Evolutionary conservation across 2,113 vertebrate species (phyloP).

Genomic region (Nothobranchius furzeri): DNA sequence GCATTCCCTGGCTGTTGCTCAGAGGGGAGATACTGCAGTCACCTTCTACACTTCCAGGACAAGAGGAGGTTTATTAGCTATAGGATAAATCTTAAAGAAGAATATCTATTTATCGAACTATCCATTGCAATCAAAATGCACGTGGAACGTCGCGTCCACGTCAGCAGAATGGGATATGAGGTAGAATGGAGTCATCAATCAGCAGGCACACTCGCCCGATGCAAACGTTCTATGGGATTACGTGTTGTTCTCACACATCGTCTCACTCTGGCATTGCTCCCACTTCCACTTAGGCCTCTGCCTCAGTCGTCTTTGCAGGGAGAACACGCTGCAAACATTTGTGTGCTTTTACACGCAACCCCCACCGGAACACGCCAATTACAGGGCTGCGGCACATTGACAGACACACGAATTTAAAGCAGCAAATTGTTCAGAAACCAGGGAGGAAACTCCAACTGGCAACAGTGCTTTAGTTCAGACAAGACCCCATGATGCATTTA

Average conservation of each 20-base stretch:
- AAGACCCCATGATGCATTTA: slow-evolving; percentile 17
- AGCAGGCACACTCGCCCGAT: neutral
- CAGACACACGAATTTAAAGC: neutral
- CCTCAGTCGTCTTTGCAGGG: too few relatives aligned
- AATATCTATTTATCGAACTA: slow-evolving; percentile 5
- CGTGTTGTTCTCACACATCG: neutral
- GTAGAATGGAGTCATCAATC: neutral
- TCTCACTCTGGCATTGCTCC: neutral
- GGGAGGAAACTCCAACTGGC: neutral
- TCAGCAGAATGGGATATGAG: neutral
- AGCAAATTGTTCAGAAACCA: neutral
- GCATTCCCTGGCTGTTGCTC: slow-evolving; percentile 42
- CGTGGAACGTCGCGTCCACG: neutral
- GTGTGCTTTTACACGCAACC: neutral
- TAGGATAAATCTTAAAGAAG: slow-evolving; percentile 9
- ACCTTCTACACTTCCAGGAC: slow-evolving; percentile 44
- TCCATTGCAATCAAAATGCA: neutral
- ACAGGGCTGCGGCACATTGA: neutral
- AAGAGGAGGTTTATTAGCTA: slow-evolving; percentile 17
- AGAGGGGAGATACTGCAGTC: slow-evolving; percentile 41
- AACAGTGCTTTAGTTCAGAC: slow-evolving; percentile 2
- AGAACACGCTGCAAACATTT: neutral
- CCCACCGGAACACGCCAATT: neutral
- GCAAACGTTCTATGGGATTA: neutral
- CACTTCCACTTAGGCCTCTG: neutral